These are phyloP conservation scores for Galagoides demidoff DNA, from an alignment of 2,797 vertebrate species.

Conservation along the genomic window DNA sequence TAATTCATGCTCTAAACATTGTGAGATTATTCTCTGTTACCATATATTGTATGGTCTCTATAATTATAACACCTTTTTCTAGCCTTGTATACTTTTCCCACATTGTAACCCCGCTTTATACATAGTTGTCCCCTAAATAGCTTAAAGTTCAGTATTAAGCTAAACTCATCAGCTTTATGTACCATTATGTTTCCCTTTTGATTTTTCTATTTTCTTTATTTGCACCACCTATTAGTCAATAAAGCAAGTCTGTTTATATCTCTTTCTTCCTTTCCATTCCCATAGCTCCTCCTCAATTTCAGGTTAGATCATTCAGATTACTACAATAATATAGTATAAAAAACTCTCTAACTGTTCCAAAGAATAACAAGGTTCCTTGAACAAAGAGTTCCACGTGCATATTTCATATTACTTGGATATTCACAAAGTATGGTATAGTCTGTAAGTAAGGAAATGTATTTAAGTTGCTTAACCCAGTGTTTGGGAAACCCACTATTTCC, in stretches of 20 bases:
- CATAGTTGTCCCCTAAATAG: not conserved
- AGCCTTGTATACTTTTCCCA: not conserved
- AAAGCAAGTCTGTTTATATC: not conserved
- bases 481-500: not conserved
- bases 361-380: not conserved
- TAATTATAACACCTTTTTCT: not conserved
- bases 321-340: not conserved
- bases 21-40: not conserved
- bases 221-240: not conserved
- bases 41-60: not conserved
- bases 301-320: not conserved
- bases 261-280: not conserved
- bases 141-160: not conserved
- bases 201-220: not conserved
- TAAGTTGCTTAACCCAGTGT: not conserved
- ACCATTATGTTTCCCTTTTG: not conserved
- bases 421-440: not conserved
- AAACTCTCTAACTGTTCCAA: not conserved
- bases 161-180: not conserved
- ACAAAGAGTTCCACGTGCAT: not conserved
- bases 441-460: not conserved
- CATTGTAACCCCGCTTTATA: not conserved
- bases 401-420: not conserved
- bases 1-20: not conserved
- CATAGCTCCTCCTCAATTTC: not conserved